Evolutionary conservation across 2,797 vertebrate genomes (phyloP), one percentile per base, ranked within the genome.

Genomic region (Eulemur mongoz): DNA sequence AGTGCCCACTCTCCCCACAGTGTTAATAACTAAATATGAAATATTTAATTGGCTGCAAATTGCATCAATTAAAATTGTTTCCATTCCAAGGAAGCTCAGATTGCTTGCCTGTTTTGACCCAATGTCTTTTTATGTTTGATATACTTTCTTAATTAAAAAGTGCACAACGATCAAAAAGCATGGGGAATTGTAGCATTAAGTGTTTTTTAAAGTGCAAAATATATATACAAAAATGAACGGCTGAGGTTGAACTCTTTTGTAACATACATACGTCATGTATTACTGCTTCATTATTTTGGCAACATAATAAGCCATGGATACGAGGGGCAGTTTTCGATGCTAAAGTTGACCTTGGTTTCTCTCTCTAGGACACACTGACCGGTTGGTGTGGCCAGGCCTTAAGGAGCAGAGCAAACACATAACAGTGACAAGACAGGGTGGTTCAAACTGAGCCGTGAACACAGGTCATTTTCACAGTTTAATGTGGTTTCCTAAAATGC

Each of bases 121-220:
- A 48, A 40, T 10, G 89, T 79, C 96, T 93, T 91, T 89, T 91
- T 86, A 70, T 50, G 75, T 95, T 89, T 95, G 91, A 97, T 96
- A 95, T 78, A 93, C 54, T 87, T 89, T 87, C 96, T 96, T 97
- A 96, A 96, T 96, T 96, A 91, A 81, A 94, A 91, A 89, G 65
- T 50, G 20, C 5, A 40, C 59, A 13, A 2, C 35, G 40, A 70
- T 91, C 30, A 45, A 65, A 86, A 95, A 78, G 17, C 27, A 22
- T 2, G n/a, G 61, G 12, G 23, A 88, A 94, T 48, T 43, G 48
- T 70, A 78, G 20, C 59, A 61, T 57, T 30, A 43, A 75, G 50
- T 89, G 78, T 52, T 85, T 88, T 72, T 83, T 54, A 70, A 94
- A 81, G 92, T 65, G 18, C 35, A 79, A 76, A 48, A 45, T 61